These are phyloP conservation scores for Ceramica pisi DNA, from an alignment of 2,888 invertebrate genomes.

Conservation along the genomic window DNA sequence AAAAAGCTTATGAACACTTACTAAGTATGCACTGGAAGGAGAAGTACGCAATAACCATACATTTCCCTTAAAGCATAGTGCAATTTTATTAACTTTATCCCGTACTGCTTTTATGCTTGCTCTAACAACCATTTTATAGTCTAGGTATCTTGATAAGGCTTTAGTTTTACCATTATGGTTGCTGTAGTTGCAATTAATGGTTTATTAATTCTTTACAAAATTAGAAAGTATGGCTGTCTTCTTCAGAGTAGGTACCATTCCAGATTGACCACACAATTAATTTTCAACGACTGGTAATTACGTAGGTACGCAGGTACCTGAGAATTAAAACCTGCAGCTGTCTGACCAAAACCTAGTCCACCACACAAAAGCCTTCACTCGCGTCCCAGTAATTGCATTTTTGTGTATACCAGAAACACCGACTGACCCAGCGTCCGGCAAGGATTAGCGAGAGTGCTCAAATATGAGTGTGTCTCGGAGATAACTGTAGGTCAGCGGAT, in stretches of 20 bases:
- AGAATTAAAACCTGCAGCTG: neutral
- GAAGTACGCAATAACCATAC: neutral
- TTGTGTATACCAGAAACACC: conserved; percentile 55
- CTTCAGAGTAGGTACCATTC: too few relatives aligned
- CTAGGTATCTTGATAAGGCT: neutral
- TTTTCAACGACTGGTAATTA: too few relatives aligned
- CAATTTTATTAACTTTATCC: conserved; percentile 22
- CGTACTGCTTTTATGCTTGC: conserved; percentile 12
- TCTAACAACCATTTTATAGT: conserved; percentile 11
- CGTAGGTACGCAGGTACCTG: too few relatives aligned
- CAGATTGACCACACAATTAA: too few relatives aligned
- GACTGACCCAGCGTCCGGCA: conserved; percentile 22
- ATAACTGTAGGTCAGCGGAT: conserved; percentile 73
- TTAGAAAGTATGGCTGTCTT: too few relatives aligned
- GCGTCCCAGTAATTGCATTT: conserved; percentile 56
- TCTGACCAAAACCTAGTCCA: neutral
- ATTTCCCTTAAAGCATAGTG: conserved; percentile 25
- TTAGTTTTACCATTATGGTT: neutral
- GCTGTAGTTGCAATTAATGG: too few relatives aligned
- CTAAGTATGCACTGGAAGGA: neutral
- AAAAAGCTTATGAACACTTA: conserved; percentile 1
- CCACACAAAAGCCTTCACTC: conserved; percentile 22
- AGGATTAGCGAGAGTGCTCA: conserved; percentile 71
- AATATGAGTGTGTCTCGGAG: conserved; percentile 76
- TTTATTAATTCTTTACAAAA: too few relatives aligned